Evolutionary conservation across 2,888 invertebrate genomes (phyloP).

Genomic region (Sesia apiformis): DNA sequence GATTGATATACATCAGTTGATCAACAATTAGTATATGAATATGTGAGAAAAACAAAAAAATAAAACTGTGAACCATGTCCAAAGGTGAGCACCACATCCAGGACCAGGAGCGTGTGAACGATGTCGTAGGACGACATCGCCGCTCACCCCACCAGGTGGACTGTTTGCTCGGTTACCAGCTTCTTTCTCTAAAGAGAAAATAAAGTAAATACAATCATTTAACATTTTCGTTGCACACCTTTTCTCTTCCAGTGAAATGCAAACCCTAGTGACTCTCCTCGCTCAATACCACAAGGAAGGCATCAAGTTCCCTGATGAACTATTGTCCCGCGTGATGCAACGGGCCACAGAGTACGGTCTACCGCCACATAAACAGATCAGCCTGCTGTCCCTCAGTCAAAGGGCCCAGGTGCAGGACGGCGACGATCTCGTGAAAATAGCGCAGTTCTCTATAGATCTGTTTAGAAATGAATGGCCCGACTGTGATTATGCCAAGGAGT

Average conservation of each 20-base stretch:
- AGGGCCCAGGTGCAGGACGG: conserved; percentile 17
- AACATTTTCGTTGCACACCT: neutral
- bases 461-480: conserved; percentile 41
- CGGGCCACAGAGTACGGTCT: conserved; percentile 25
- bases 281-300: conserved; percentile 47
- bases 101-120: too few species aligned
- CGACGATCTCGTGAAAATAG: conserved; percentile 31
- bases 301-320: conserved; percentile 30
- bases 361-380: conserved; percentile 42
- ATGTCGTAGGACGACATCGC: too few species aligned
- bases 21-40: too few species aligned
- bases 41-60: too few species aligned
- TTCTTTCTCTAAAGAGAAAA: too few species aligned
- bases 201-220: too few species aligned
- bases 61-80: too few species aligned
- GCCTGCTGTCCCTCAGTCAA: conserved; percentile 34
- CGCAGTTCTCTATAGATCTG: conserved; percentile 34
- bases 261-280: conserved; percentile 31
- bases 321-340: conserved; percentile 26
- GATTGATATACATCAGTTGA: too few species aligned
- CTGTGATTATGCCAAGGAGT: conserved; percentile 16
- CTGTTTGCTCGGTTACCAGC: too few species aligned
- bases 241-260: conserved; percentile 29
- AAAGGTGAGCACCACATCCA: too few species aligned
- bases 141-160: too few species aligned